Evolutionary conservation across 2,888 invertebrate species (phyloP), one percentile per base, ranked within the genome.

Genomic region (Hypsopygia costalis): DNA sequence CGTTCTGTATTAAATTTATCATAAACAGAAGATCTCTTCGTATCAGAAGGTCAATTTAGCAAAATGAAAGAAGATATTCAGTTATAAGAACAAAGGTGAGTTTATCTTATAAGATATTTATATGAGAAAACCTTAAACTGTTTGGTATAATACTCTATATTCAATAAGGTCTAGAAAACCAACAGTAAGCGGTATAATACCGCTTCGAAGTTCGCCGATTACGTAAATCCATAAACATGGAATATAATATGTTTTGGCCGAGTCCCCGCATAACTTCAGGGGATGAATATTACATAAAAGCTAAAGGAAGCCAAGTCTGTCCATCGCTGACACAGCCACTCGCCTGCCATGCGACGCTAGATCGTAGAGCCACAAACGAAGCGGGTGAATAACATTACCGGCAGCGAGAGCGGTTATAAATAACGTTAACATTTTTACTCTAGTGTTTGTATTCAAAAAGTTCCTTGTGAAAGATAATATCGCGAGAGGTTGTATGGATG

Each of bases 281-380:
- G 61, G 67, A 72, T 71, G 72, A 73, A 74, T 75, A 73, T 76
- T 74, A 72, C 70, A 77, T 73, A 75, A 79, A 75, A 77, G 62
- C 59, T 67, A 56, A 62, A 62, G 65, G 68, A 60, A 70, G 76
- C 70, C 68, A 75, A 76, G 62, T 70, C 61, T 49, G 68, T 66
- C 68, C 63, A 62, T 60, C 55, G 78, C 79, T 78, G 79, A 79
- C 75, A 62, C 65, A 77, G 77, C 69, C 68, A 71, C 73, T 76
- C 63, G 36, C 52, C 55, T 66, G 64, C 66, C 65, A 65, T 60
- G 52, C 57, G 51, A 60, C 48, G 47, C 47, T 52, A 16, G 49
- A 46, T 41, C 43, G 39, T 42, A 47, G 39, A 55, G 69, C 62
- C 55, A 61, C 39, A 36, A 58, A 48, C 56, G 28, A 21, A 21